Evolutionary conservation across 2,888 invertebrate species (phyloP), one percentile per base, ranked within the genome.

Genomic region (Dicycla oo): DNA sequence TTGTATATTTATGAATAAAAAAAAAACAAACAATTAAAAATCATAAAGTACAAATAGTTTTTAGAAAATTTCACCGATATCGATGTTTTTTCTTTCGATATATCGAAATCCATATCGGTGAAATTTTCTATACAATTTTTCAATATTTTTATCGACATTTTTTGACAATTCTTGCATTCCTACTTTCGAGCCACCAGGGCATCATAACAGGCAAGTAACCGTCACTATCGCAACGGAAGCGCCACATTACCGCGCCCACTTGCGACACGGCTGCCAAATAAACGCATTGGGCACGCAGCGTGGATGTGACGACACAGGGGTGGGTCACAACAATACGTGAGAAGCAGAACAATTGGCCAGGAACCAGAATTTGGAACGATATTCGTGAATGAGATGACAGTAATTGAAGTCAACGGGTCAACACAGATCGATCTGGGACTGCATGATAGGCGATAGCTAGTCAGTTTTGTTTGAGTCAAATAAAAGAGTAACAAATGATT

Each of bases 271-370:
- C 78, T 82, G 70, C 80, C 81, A 74, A 82, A n/a, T n/a, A n/a
- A n/a, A 84, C 80, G 77, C 81, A 81, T 82, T 74, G 30, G 81
- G 81, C 65, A 77, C 75, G 80, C 78, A 73, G 66, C 65, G 58
- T 81, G 86, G 83, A 89, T 87, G 85, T 86, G 86, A 90, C 69
- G 88, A 86, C 88, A 90, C 62, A 86, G 80, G 89, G 90, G 90
- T 88, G 88, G 82, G 84, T 80, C 83, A 78, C 70, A 75, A 81
- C 80, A 82, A 74, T 84, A 83, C 85, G 87, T 87, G 87, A 84
- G 89, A 89, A 86, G 60, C 80, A 75, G 74, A 74, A 53, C 76
- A 80, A 76, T 69, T 64, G 75, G 56, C 34, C 56, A 83, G 40
- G 53, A 66, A 83, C 70, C 62, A 26, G 58, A 62, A 60, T 71